Evolutionary conservation across 2,113 vertebrate species (phyloP), one percentile per base, ranked within the genome.

Genomic region (Symphodus melops): DNA sequence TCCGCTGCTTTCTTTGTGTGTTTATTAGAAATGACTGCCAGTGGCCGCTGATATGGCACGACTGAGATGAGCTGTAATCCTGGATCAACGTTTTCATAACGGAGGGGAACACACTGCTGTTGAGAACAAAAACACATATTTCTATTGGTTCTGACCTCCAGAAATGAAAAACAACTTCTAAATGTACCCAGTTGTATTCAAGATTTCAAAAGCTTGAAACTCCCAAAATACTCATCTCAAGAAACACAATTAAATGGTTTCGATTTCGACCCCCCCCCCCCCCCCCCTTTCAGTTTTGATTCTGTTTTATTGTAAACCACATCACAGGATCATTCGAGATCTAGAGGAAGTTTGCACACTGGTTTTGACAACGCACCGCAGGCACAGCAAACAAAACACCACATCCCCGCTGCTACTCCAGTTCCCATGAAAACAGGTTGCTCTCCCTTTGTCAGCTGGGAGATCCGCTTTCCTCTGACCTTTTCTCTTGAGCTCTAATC

Each of bases 391-490:
- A 63, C 65, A 72, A 83, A 75, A 69, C 57, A 66, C 2, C 62
- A 74, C 60, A 21, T 75, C 52, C 48, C 77, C 16, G 1, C 14
- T 5, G 25, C 53, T 54, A 61, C 69, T 82, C 77, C 41, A 52
- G 55, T 88, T 90, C 85, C 81, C 82, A 75, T 72, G 49, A 85
- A 78, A 82, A 82, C 59, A 70, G 14, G 69, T 75, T 21, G 13
- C 60, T 68, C n/a, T 13, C 17, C 73, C 60, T 78, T 71, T 82
- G 68, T 84, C 36, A 48, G 25, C 0, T 0, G 60, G 28, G 53
- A 79, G 82, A 82, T 88, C 84, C 59, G 51, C 77, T 90, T 88
- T 81, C 83, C 63, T 61, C 4, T 70, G 80, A 88, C 85, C 69
- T 78, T 88, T 71, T 67, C 19, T 69, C 25, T 75, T n/a, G 0